Evolutionary conservation across 2,888 invertebrate genomes (phyloP).

Genomic region (Monoplex corrugatus): DNA sequence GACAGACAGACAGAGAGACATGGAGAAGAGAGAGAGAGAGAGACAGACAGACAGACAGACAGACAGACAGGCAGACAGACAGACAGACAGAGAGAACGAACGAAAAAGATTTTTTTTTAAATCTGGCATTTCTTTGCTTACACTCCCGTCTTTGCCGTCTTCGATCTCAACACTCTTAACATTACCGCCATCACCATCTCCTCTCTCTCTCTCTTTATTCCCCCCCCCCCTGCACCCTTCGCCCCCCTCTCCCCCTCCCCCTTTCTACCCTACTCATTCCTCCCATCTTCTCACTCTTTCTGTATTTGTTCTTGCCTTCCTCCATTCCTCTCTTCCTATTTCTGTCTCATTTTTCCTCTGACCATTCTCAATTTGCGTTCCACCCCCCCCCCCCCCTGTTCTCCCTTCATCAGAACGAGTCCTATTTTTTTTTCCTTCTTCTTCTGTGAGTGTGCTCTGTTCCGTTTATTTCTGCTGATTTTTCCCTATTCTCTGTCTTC

Average conservation of each 20-base stretch:
- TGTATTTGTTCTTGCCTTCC: not conserved
- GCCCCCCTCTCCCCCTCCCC: not conserved
- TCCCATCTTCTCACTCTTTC: not conserved
- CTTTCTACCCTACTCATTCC: not conserved
- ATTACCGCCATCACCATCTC: not conserved
- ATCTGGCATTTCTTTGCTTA: too few species aligned
- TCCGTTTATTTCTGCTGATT: not conserved
- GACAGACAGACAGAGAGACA: too few species aligned
- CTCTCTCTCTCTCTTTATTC: not conserved
- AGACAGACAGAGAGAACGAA: too few species aligned
- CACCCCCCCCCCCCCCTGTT: not conserved
- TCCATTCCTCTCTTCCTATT: not conserved
- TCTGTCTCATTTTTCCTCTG: not conserved
- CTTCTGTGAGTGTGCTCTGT: too few species aligned
- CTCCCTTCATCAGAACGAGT: too few species aligned
- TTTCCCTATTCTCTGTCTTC: not conserved
- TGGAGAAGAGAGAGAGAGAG: too few species aligned
- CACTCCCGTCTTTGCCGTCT: not conserved
- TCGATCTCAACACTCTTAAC: not conserved
- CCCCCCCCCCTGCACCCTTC: not conserved
- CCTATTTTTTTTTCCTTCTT: not conserved
- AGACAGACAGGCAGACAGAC: too few species aligned
- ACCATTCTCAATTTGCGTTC: not conserved
- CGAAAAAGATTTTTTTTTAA: not conserved
- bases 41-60: too few species aligned